Percentiles rank a stretch among this genome's conserved stretches.
Evolutionary conservation across 1,140 invertebrate genomes (phyloP).

Genomic region (Triops longicaudatus): DNA sequence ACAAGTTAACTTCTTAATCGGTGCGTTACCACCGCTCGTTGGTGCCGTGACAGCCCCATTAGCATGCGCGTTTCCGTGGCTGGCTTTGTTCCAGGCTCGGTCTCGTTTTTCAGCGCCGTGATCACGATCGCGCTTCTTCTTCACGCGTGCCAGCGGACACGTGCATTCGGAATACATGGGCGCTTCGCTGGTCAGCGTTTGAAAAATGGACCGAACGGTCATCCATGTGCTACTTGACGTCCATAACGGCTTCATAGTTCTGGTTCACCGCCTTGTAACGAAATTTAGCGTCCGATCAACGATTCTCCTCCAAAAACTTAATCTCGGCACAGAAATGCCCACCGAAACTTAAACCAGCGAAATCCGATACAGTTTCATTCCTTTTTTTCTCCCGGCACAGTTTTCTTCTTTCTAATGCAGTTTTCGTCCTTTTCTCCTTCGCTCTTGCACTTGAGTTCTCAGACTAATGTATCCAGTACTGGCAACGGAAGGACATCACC

Average conservation of each 20-base stretch:
- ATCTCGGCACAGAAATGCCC: background rate
- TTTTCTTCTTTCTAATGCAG: too few species aligned
- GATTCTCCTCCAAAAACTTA: too few species aligned
- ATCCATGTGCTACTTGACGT: conserved; percentile 9
- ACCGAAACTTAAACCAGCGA: background rate
- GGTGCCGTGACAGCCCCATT: background rate
- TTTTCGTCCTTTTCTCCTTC: too few species aligned
- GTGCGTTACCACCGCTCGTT: background rate
- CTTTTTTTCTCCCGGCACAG: background rate
- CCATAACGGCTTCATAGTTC: conserved; percentile 9
- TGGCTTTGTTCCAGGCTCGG: background rate
- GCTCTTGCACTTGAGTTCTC: too few species aligned
- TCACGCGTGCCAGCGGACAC: background rate
- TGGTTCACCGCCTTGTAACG: background rate
- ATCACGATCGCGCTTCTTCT: background rate
- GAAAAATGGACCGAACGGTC: background rate
- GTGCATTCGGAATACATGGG: background rate
- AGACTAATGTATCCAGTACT: background rate
- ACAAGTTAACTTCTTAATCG: background rate
- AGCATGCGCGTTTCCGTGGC: background rate
- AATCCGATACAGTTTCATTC: background rate
- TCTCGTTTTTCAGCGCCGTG: background rate
- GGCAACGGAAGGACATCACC: background rate
- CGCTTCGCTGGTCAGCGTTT: background rate
- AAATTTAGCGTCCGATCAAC: background rate